Evolutionary conservation across 2,113 vertebrate species (phyloP), one percentile per base, ranked within the genome.

Genomic region (Anguilla japonica): DNA sequence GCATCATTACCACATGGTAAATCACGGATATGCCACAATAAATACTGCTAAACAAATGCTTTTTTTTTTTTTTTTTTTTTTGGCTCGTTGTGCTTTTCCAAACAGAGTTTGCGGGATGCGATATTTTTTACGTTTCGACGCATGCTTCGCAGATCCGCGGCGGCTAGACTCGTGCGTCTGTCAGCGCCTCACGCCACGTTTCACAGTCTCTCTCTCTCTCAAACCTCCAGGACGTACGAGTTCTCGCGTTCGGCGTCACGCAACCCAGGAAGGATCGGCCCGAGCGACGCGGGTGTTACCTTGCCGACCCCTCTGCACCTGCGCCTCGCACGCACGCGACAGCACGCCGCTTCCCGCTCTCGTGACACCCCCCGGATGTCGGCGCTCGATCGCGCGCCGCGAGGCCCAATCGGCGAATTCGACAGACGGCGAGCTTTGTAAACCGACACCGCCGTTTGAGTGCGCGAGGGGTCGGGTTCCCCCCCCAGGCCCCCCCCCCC

Each of bases 161-260:
- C 46, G 81, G 82, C 86, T 87, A 86, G 20, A 80, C 83, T 67
- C 87, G 88, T 87, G 81, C 3, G 87, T 82, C 88, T 82, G 88
- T 88, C 87, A 41, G 86, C 89, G 88, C 83, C 88, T 89, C 86
- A 86, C 41, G 80, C 87, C 88, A 90, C 88, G 90, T 87, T 87
- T 88, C n/a, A 90, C 82, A 84, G 88, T 88, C 79, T 82, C 34
- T 86, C 46, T 60, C 15, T 63, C 60, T 26, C 9, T 53, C n/a
- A 82, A 83, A 84, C 78, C 53, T 84, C 83, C 56, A 22, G 9
- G 83, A 39, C 57, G 85, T 67, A 18, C 79, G 6, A 22, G 29
- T 11, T 67, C 40, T 41, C 29, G 29, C 50, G 81, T 83, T 87
- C 60, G 29, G 43, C 46, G 41, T 87, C 40, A 18, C 20, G 63